Percentiles rank a stretch among this genome's conserved stretches.
Evolutionary conservation across 1,140 invertebrate genomes (phyloP).

Genomic region (Hylaeus volcanicus): DNA sequence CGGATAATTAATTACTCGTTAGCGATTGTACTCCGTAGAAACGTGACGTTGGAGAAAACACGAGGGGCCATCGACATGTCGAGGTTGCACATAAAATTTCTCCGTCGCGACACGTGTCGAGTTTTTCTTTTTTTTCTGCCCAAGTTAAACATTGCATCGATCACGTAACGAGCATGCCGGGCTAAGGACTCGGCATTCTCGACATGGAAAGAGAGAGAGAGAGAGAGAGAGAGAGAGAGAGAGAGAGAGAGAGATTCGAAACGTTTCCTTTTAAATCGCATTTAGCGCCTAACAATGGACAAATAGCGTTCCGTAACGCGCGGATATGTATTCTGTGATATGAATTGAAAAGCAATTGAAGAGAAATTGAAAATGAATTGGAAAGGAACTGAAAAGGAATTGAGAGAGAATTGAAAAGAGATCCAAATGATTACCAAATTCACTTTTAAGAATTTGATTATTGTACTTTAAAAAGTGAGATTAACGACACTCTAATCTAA

Average conservation of each 20-base stretch:
- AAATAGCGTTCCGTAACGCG: too few species aligned
- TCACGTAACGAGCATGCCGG: conserved; percentile 15
- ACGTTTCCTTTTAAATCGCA: background rate
- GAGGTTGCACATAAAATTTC: conserved; percentile 14
- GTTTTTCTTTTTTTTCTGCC: conserved; percentile 7
- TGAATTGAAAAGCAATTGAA: too few species aligned
- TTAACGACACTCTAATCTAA: too few species aligned
- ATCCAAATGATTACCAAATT: too few species aligned
- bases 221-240: too few species aligned
- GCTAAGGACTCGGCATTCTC: background rate
- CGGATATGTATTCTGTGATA: too few species aligned
- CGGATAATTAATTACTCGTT: background rate
- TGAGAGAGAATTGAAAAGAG: too few species aligned
- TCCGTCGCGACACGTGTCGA: conserved; percentile 25
- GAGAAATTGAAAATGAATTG: too few species aligned
- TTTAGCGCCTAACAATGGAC: background rate
- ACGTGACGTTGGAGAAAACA: background rate
- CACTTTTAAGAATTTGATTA: too few species aligned
- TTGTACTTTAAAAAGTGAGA: too few species aligned
- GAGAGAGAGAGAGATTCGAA: too few species aligned
- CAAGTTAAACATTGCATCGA: conserved; percentile 6
- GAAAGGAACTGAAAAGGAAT: too few species aligned
- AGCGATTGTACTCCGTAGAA: background rate
- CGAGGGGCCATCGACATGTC: background rate
- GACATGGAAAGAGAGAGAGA: background rate